Evolutionary conservation across 2,797 vertebrate genomes (phyloP).

Genomic region (Pogoniulus pusillus): DNA sequence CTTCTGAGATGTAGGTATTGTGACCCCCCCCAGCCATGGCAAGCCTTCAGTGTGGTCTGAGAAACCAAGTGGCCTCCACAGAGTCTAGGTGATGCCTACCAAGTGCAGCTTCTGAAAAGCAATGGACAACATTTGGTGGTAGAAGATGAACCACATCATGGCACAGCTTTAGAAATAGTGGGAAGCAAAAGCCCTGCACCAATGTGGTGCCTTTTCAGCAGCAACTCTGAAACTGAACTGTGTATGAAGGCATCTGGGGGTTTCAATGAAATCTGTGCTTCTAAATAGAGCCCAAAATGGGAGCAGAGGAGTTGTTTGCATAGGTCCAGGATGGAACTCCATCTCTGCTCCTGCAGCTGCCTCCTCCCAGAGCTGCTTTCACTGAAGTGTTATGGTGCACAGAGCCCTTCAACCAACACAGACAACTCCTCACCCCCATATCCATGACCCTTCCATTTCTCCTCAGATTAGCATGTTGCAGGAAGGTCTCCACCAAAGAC

Average conservation of each 20-base stretch:
- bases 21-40: not conserved
- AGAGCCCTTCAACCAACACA: not conserved
- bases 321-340: not conserved
- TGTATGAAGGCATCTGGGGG: fast-evolving
- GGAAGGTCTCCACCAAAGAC: not conserved
- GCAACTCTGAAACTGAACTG: not conserved
- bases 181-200: not conserved
- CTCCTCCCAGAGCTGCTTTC: not conserved
- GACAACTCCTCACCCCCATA: not conserved
- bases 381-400: fast-evolving
- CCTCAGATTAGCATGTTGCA: fast-evolving
- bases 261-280: not conserved
- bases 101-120: not conserved
- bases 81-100: not conserved
- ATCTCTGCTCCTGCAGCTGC: fast-evolving
- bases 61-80: not conserved
- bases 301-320: not conserved
- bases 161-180: too few species aligned
- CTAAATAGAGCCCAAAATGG: too few species aligned
- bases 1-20: not conserved
- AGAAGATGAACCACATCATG: not conserved
- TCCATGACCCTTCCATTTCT: not conserved
- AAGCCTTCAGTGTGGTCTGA: fast-evolving
- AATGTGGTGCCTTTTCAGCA: not conserved
- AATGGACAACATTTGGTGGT: fast-evolving